Conservation (phyloP, 2,113 vertebrate species). For the Montifringilla adamsi region DNA sequence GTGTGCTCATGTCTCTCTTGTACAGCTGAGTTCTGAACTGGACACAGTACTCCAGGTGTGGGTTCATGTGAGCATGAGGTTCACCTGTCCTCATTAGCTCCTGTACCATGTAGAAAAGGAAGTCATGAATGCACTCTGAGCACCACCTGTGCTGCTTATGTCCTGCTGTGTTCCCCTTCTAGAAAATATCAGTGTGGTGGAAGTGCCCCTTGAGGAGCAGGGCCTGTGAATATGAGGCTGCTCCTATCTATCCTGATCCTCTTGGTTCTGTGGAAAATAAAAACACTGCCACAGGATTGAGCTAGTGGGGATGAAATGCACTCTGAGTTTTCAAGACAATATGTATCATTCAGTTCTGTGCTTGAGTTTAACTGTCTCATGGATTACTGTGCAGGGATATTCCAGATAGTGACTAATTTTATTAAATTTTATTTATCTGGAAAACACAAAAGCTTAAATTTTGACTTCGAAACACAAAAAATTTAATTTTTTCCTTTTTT, state of each 20-base stretch:
- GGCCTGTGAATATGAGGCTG: background rate
- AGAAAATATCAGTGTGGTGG: background rate
- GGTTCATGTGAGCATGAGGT: background rate
- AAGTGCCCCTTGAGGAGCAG: background rate
- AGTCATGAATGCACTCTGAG: background rate
- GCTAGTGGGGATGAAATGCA: fast-evolving
- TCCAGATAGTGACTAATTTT: background rate
- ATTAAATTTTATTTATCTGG: background rate
- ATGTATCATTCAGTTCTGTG: background rate
- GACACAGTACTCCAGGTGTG: background rate
- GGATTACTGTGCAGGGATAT: background rate
- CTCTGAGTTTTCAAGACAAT: background rate
- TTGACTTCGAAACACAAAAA: no score
- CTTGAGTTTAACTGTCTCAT: background rate
- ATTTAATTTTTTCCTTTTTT: background rate
- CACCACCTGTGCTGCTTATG: background rate
- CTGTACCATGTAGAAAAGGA: background rate
- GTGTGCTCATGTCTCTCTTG: background rate
- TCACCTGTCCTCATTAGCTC: background rate
- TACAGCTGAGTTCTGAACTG: background rate
- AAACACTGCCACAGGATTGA: background rate
- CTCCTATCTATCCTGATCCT: background rate
- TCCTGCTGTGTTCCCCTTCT: background rate
- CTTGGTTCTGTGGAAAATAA: background rate
- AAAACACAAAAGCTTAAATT: background rate